These are phyloP conservation scores for Apocheima hispidaria DNA, from an alignment of 2,888 invertebrate species.

Conservation along the genomic window DNA sequence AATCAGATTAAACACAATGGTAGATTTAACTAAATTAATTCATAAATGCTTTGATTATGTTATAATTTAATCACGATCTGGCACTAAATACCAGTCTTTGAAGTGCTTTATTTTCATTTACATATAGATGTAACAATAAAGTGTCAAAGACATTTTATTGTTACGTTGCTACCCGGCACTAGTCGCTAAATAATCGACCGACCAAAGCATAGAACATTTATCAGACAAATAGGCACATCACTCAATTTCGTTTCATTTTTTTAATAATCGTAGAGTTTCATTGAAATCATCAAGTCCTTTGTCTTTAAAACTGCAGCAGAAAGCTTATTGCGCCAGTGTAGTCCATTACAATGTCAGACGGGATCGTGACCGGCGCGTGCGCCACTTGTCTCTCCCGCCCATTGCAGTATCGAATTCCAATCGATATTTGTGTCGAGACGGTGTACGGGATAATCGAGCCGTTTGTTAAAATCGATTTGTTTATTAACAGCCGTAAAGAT, in stretches of 20 bases:
- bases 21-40: conserved; percentile 18
- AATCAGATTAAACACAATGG: conserved; percentile 22
- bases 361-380: conserved; percentile 59
- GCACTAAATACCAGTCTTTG: conserved; percentile 24
- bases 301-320: neutral
- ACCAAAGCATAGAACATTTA: no score
- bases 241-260: no score
- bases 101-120: conserved; percentile 32
- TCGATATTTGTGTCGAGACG: conserved; percentile 24
- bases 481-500: conserved; percentile 25
- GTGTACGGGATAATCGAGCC: conserved; percentile 28
- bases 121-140: conserved; percentile 44
- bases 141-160: conserved; percentile 49
- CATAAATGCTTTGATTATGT: conserved; percentile 27
- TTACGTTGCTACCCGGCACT: conserved; percentile 42
- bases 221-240: no score
- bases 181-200: no score
- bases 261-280: neutral
- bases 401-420: conserved; percentile 49
- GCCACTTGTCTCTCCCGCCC: conserved; percentile 32
- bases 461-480: conserved; percentile 33
- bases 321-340: conserved; percentile 38
- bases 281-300: neutral
- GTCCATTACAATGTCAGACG: conserved; percentile 54
- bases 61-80: conserved; percentile 29